Base-by-base conservation (phyloP, 1,140 invertebrate genomes). In the Drosophila asahinai region DNA sequence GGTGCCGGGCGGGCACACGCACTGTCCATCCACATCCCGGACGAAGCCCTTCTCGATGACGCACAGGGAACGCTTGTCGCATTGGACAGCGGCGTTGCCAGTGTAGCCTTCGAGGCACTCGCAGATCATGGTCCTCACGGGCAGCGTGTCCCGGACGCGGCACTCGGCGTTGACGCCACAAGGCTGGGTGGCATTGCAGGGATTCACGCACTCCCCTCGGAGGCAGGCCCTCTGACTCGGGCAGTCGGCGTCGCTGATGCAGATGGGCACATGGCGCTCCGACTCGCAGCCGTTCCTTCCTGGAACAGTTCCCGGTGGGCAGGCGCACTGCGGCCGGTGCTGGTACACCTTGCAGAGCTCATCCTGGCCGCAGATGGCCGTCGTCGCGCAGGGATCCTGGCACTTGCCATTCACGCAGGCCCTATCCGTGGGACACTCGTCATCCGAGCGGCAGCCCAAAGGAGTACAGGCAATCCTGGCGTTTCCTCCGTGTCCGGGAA, bases 61-160 rank as follows among this genome's bases (percentile, higher is more conserved):
- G 81, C 97, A 97, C 33, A 95, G 73, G 17, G 94, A 93, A 94
- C 96, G 94, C 93, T 95, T 95, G 79, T 96, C 96, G 87, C 97
- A 97, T 84, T 96, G 94, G 43, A 96, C 94, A 25, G 96, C 95
- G 19, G 97, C 97, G 91, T 97, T 97, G 92, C 97, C 97, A 92
- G 95, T 95, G 91, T 97, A 98, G 51, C 97, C 97, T 27, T 96
- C 96, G n/a, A 96, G 90, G 91, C 97, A 98, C 92, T 97, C 95
- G 80, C 98, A 98, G 64, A 97, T 95, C 97, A 98, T 97, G 15
- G 97, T 98, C 81, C 96, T 95, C 0, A 98, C 96, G 2, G 97
- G 97, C 25, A 95, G 93, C 0, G 97, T 97, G 83, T 98, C 96
- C 5, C 97, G 92, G 1, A 98, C 96, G 55, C 95, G 95, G 83